Evolutionary conservation across 2,888 invertebrate genomes (phyloP).

Genomic region (Fabriciana adippe): DNA sequence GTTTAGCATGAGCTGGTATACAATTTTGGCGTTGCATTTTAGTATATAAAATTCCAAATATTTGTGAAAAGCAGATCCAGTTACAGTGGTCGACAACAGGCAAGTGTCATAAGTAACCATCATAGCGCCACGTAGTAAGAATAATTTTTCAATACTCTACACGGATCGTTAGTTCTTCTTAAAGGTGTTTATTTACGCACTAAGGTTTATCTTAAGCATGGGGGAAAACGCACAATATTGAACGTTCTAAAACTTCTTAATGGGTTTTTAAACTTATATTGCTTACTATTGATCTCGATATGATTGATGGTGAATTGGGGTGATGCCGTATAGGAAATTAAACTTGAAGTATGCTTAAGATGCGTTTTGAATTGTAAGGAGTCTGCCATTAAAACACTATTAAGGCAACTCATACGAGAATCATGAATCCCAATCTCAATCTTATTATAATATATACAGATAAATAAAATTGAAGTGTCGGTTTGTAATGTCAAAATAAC

Average conservation of each 20-base stretch:
- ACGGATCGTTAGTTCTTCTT: conserved; percentile 74
- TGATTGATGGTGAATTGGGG: conserved; percentile 48
- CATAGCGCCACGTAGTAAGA: conserved; percentile 72
- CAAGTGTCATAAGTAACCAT: conserved; percentile 68
- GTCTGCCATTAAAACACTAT: not conserved
- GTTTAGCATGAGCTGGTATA: conserved; percentile 24
- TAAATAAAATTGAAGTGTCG: too few relatives aligned
- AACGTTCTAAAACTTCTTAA: conserved; percentile 57
- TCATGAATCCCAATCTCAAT: not conserved
- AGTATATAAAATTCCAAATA: conserved; percentile 20
- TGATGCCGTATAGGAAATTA: conserved; percentile 26
- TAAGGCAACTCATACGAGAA: not conserved
- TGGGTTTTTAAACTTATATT: conserved; percentile 71
- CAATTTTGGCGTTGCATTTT: conserved; percentile 22
- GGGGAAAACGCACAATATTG: conserved; percentile 35
- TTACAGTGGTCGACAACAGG: conserved; percentile 52
- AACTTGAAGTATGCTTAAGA: conserved; percentile 23
- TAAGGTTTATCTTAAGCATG: conserved; percentile 50
- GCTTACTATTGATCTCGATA: conserved; percentile 53
- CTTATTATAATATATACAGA: too few relatives aligned
- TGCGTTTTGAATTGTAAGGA: conserved; percentile 1
- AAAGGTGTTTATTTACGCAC: conserved; percentile 61
- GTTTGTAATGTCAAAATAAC: too few relatives aligned
- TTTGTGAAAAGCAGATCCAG: conserved; percentile 43
- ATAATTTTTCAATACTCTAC: conserved; percentile 79